Conservation (phyloP, 2,113 vertebrate genomes). For the Eptesicus fuscus region DNA sequence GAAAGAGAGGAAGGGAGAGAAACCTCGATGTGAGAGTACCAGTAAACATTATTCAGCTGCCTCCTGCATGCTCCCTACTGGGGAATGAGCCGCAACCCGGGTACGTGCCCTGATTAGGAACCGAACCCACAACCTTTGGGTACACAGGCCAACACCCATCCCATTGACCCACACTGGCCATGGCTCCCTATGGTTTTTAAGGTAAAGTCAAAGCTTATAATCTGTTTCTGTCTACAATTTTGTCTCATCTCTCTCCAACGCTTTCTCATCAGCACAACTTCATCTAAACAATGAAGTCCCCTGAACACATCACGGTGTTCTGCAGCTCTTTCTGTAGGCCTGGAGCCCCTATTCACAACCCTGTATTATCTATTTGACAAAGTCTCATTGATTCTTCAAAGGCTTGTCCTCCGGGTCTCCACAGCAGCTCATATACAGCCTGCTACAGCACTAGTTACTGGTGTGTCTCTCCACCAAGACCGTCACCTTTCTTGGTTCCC, state of each 20-base stretch:
- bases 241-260: not conserved
- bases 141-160: no score
- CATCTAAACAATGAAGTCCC: not conserved
- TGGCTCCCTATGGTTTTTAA: conserved; percentile 4
- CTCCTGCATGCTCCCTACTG: not conserved
- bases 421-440: not conserved
- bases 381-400: not conserved
- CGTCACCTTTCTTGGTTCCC: not conserved
- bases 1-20: not conserved
- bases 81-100: no score
- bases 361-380: not conserved
- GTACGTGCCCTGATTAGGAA: no score
- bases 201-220: not conserved
- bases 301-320: not conserved
- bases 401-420: not conserved
- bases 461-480: not conserved
- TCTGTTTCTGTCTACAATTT: not conserved
- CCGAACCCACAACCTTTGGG: no score
- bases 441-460: not conserved
- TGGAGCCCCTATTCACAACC: not conserved
- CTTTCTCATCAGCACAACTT: not conserved
- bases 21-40: not conserved
- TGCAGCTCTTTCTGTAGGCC: not conserved
- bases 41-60: not conserved
- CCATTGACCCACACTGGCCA: not conserved